phyloP scores from a whole-genome alignment of 2,113 vertebrate genomes.

The Falcunculus frontatus region DNA sequence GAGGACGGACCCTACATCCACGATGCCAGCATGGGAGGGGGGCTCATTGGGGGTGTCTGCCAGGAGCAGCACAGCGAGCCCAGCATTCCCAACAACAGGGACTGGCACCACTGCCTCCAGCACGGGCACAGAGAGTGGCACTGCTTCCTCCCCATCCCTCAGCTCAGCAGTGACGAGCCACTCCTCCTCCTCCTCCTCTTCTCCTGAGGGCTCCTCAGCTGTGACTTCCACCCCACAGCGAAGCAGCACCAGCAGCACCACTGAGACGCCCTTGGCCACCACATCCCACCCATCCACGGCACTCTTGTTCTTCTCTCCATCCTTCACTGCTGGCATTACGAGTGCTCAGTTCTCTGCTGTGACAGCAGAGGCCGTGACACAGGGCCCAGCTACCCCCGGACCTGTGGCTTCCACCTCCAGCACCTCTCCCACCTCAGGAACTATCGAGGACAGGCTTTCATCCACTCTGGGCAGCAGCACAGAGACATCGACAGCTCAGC shows the following conservation, averaged over 20 bases:
- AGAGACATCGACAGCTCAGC: accelerated
- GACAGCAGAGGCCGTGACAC: accelerated
- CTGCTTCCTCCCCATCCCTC: neutral
- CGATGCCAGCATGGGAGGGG: accelerated
- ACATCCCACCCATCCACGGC: neutral
- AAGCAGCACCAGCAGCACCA: neutral
- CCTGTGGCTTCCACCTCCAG: accelerated
- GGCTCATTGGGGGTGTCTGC: accelerated
- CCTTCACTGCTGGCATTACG: accelerated
- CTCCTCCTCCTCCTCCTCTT: no score
- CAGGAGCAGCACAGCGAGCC: accelerated
- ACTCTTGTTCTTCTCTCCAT: neutral
- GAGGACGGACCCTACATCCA: neutral
- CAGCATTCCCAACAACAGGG: accelerated
- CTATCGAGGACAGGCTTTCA: accelerated
- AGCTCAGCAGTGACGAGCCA: accelerated
- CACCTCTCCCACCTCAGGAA: accelerated
- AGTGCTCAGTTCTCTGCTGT: accelerated
- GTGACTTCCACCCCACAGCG: no score
- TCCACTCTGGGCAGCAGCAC: accelerated
- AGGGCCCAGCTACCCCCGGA: accelerated
- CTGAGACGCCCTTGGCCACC: neutral
- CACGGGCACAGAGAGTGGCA: neutral
- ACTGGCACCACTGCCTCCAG: accelerated
- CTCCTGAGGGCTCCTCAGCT: neutral